These are phyloP conservation scores for Limenitis camilla DNA, from an alignment of 2,888 invertebrate species.

Conservation along the genomic window DNA sequence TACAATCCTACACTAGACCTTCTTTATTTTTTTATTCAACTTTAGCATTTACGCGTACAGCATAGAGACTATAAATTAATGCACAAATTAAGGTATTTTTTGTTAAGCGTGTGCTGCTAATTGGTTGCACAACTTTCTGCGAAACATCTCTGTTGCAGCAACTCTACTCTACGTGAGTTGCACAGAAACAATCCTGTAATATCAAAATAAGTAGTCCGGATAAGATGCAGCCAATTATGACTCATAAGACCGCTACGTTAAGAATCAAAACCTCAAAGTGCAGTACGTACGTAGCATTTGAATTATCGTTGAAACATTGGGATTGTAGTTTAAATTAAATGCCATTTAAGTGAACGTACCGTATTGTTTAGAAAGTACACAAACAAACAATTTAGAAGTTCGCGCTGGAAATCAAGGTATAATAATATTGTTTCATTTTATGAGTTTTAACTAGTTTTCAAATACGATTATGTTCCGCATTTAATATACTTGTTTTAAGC, in stretches of 20 bases:
- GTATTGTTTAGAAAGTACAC: constrained; percentile 60
- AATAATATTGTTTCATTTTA: background rate
- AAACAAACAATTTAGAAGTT: constrained; percentile 24
- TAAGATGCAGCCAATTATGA: constrained; percentile 22
- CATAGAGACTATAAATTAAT: constrained; percentile 24
- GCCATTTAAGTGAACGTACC: constrained; percentile 49
- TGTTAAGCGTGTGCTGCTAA: constrained; percentile 39
- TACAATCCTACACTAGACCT: constrained; percentile 27
- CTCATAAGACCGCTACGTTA: constrained; percentile 23
- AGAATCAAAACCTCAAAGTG: constrained; percentile 27
- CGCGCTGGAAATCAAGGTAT: constrained; percentile 2
- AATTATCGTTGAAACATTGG: constrained; percentile 43
- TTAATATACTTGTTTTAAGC: too few species aligned
- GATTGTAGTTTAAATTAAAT: constrained; percentile 58
- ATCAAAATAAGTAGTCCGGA: constrained; percentile 22
- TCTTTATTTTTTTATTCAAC: constrained; percentile 15
- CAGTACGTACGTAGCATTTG: constrained; percentile 29
- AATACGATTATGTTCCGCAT: too few species aligned
- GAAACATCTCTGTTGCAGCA: constrained; percentile 42
- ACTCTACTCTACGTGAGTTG: constrained; percentile 40
- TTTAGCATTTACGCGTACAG: constrained; percentile 12
- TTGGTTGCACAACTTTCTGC: constrained; percentile 53
- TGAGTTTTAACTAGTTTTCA: background rate
- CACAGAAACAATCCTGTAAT: constrained; percentile 31
- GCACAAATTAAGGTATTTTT: constrained; percentile 24